A percentile compares a stretch with the other conserved stretches of the same genome.
These are phyloP conservation scores for Xenopus petersii DNA, from an alignment of 2,797 vertebrate genomes.

Conservation along the genomic window DNA sequence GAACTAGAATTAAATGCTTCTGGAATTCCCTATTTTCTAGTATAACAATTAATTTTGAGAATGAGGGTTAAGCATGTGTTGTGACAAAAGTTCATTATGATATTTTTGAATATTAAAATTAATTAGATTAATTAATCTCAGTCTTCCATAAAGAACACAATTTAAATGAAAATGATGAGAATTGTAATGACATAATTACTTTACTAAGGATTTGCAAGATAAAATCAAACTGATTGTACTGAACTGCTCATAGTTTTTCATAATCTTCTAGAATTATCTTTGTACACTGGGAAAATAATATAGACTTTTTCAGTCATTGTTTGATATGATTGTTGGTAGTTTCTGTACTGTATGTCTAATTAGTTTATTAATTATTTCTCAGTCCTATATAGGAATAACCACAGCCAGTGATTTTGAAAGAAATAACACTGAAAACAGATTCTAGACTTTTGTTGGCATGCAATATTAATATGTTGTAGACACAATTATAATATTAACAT, in stretches of 20 bases:
- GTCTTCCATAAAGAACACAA: slow-evolving; percentile 42
- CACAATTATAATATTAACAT: too few species aligned
- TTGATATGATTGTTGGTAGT: too few species aligned
- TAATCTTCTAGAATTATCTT: slow-evolving; percentile 24
- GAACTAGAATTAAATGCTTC: slow-evolving; percentile 4
- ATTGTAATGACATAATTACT: slow-evolving; percentile 42
- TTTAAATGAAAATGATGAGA: slow-evolving; percentile 41
- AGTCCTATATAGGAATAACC: too few species aligned
- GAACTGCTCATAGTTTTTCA: slow-evolving; percentile 12
- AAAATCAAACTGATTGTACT: slow-evolving; percentile 37
- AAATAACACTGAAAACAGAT: too few species aligned
- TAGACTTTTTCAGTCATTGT: too few species aligned
- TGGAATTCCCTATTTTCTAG: not conserved
- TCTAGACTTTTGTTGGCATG: too few species aligned
- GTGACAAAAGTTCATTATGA: slow-evolving; percentile 44
- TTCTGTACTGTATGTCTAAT: too few species aligned
- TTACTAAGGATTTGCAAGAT: slow-evolving; percentile 25
- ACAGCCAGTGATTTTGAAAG: too few species aligned
- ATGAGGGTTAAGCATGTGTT: slow-evolving; percentile 33
- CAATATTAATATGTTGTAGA: too few species aligned
- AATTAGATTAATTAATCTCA: slow-evolving; percentile 51
- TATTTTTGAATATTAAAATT: slow-evolving; percentile 44
- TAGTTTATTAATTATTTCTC: too few species aligned
- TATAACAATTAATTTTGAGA: slow-evolving; percentile 18
- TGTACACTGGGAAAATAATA: slow-evolving; percentile 5